Conservation (phyloP, 1,140 invertebrate genomes). For the Psilanteris sp. region DNA sequence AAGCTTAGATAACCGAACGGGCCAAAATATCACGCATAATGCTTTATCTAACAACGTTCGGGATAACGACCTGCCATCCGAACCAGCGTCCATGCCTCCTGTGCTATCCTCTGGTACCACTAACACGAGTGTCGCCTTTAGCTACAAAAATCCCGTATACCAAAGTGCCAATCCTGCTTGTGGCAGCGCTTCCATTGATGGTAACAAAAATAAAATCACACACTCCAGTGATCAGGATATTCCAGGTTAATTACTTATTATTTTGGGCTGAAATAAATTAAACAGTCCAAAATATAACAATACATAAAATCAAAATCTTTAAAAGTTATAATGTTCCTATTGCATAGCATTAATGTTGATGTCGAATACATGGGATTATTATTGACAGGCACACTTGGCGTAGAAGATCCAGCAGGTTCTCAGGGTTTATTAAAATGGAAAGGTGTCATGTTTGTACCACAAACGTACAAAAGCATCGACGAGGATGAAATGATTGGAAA, state of each 20-base stretch:
- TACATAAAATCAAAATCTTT: background rate
- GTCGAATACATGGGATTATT: background rate
- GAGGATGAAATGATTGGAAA: slow-evolving; percentile 63
- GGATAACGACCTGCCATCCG: slow-evolving; percentile 75
- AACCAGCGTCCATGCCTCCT: slow-evolving; percentile 82
- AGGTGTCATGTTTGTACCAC: slow-evolving; percentile 85
- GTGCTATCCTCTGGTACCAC: slow-evolving; percentile 70
- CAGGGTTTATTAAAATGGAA: slow-evolving; percentile 87
- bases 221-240: slow-evolving; percentile 79
- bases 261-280: too few species aligned
- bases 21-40: background rate
- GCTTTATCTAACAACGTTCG: slow-evolving; percentile 66
- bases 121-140: slow-evolving; percentile 80
- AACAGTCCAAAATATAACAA: too few species aligned
- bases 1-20: slow-evolving; percentile 27
- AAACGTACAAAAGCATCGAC: slow-evolving; percentile 77
- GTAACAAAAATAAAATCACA: slow-evolving; percentile 68
- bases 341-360: too few species aligned
- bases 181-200: slow-evolving; percentile 65
- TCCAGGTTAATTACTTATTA: slow-evolving; percentile 72
- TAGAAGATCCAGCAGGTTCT: slow-evolving; percentile 76
- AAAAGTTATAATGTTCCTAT: too few species aligned
- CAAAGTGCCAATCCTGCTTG: slow-evolving; percentile 85
- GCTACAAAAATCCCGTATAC: slow-evolving; percentile 86
- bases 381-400: slow-evolving; percentile 67